Evolutionary conservation across 1,140 invertebrate species (phyloP).

Genomic region (Drosophila tsacasi): DNA sequence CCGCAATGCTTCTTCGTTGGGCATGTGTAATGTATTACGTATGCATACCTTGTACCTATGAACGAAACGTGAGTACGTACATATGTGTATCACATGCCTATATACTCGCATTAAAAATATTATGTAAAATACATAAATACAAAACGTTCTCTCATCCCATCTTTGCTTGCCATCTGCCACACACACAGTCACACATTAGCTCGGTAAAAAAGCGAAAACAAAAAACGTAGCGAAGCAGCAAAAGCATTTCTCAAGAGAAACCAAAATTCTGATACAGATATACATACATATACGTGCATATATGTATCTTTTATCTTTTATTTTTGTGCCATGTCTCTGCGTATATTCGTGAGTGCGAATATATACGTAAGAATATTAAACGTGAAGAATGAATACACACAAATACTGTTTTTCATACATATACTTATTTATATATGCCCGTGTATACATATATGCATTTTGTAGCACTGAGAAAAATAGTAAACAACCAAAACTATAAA

Average conservation of each 20-base stretch:
- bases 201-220: conserved; percentile 34
- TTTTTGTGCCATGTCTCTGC: conserved; percentile 26
- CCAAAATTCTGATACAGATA: conserved; percentile 29
- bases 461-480: neutral
- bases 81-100: conserved; percentile 3
- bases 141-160: conserved; percentile 18
- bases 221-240: conserved; percentile 15
- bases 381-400: conserved; percentile 26
- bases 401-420: neutral
- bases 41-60: conserved; percentile 22
- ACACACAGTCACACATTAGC: conserved; percentile 11
- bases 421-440: conserved; percentile 3
- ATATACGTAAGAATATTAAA: conserved; percentile 16
- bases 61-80: conserved; percentile 54
- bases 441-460: conserved; percentile 13
- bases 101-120: conserved; percentile 28
- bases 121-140: conserved; percentile 36
- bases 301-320: conserved; percentile 26
- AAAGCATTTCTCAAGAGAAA: conserved; percentile 38
- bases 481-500: neutral
- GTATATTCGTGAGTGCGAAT: conserved; percentile 24
- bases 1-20: conserved; percentile 18
- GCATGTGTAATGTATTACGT: conserved; percentile 22
- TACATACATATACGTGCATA: conserved; percentile 18
- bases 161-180: conserved; percentile 5